phyloP scores from a whole-genome alignment of 1,140 invertebrate genomes.

The Habropoda laboriosa region DNA sequence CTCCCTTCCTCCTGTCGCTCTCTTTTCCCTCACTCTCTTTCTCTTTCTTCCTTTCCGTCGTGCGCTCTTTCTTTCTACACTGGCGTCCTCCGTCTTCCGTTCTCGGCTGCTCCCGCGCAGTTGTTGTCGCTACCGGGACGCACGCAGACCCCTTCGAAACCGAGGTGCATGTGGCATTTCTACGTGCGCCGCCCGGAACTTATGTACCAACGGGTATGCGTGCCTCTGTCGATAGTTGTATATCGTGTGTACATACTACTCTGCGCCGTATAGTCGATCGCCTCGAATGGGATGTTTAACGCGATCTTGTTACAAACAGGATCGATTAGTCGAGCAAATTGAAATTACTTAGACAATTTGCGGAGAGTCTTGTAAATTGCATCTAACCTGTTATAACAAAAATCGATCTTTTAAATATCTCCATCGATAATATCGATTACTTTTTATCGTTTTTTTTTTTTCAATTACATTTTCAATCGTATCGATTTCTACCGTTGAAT shows the following conservation, averaged over 20 bases:
- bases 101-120: constrained; percentile 59
- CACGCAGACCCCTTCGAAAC: constrained; percentile 58
- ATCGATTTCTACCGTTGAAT: not conserved
- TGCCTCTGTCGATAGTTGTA: constrained; percentile 59
- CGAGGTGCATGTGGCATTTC: constrained; percentile 58
- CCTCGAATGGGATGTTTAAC: constrained; percentile 50
- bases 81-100: constrained; percentile 65
- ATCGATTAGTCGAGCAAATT: constrained; percentile 43
- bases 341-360: constrained; percentile 43
- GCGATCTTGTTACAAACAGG: constrained; percentile 49
- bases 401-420: not conserved
- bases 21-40: not conserved
- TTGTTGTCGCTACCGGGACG: constrained; percentile 63
- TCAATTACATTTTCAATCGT: not conserved
- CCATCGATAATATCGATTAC: not conserved
- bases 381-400: not conserved
- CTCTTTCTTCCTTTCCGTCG: constrained; percentile 10
- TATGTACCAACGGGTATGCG: constrained; percentile 63
- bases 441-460: not conserved
- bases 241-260: constrained; percentile 34
- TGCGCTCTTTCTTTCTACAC: constrained; percentile 21
- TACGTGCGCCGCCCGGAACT: constrained; percentile 57
- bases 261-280: constrained; percentile 24
- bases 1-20: constrained; percentile 30
- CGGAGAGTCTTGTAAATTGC: constrained; percentile 5